A percentile compares a stretch with the other conserved stretches of the same genome.
phyloP scores from a whole-genome alignment of 2,888 invertebrate genomes.

The Drosophila yooni region DNA sequence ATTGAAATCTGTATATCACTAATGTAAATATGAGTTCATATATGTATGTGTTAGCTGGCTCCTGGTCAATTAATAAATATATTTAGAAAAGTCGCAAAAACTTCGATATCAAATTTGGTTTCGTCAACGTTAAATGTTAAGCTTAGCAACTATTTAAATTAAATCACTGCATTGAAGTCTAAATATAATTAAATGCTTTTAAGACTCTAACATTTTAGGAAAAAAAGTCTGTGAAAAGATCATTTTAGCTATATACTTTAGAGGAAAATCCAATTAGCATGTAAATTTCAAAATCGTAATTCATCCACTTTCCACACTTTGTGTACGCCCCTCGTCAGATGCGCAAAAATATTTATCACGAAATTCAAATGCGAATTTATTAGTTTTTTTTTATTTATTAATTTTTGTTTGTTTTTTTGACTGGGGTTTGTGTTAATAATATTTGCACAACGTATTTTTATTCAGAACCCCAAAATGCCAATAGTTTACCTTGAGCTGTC shows the following conservation, averaged over 20 bases:
- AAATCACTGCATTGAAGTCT: not conserved
- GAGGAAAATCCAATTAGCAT: not conserved
- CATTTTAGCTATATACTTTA: too few relatives aligned
- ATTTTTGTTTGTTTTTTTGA: too few relatives aligned
- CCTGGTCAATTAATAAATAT: not conserved
- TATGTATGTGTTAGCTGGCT: not conserved
- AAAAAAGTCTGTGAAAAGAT: too few relatives aligned
- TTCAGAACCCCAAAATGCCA: constrained; percentile 47
- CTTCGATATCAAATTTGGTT: not conserved
- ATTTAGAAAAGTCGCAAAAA: not conserved
- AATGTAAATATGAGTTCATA: not conserved
- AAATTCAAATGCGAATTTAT: constrained; percentile 4
- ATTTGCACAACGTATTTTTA: not conserved
- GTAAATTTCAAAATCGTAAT: not conserved
- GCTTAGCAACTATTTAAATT: not conserved
- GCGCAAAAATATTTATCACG: constrained; percentile 3
- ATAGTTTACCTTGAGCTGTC: constrained; percentile 63
- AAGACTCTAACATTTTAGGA: too few relatives aligned
- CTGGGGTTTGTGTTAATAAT: not conserved
- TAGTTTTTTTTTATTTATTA: not conserved
- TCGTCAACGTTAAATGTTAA: not conserved
- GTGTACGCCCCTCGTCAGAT: constrained; percentile 12
- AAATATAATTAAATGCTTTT: not conserved
- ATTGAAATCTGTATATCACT: not conserved
- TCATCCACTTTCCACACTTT: not conserved